A percentile compares a stretch with the other conserved stretches of the same genome.
Evolutionary conservation across 1,140 invertebrate genomes (phyloP).

Genomic region (Brachionus sp.): DNA sequence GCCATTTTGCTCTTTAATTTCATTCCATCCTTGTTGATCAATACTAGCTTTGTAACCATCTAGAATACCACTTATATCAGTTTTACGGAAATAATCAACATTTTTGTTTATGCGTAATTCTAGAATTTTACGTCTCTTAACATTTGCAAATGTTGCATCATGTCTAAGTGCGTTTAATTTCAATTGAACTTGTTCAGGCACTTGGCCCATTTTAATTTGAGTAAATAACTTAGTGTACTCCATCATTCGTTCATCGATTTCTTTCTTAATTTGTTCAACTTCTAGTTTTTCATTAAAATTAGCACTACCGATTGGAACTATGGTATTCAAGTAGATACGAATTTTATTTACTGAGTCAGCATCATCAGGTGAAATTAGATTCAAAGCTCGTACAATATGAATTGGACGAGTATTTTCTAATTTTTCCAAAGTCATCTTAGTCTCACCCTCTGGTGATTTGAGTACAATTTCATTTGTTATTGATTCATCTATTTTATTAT

Average conservation of each 20-base stretch:
- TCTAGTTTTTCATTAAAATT: conserved; percentile 5
- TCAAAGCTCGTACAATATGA: conserved; percentile 23
- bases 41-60: not conserved
- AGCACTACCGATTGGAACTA: not conserved
- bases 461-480: not conserved
- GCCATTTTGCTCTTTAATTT: not conserved
- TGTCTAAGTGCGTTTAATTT: conserved; percentile 23
- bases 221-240: conserved; percentile 26
- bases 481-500: not conserved
- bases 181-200: conserved; percentile 25
- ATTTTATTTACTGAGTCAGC: conserved; percentile 18
- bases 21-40: conserved; percentile 35
- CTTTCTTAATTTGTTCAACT: conserved; percentile 15
- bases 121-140: not conserved
- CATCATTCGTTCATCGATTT: conserved; percentile 36
- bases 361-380: conserved; percentile 14
- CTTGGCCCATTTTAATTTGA: conserved; percentile 27
- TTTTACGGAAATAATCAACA: conserved; percentile 29
- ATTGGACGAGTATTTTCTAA: conserved; percentile 19
- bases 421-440: not conserved
- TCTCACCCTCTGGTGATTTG: conserved; percentile 11
- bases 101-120: conserved; percentile 31
- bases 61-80: conserved; percentile 17
- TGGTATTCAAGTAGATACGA: conserved; percentile 22
- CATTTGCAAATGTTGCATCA: conserved; percentile 31